These are phyloP conservation scores for Drosophila bipectinata DNA, from an alignment of 1,140 invertebrate genomes.

Conservation along the genomic window DNA sequence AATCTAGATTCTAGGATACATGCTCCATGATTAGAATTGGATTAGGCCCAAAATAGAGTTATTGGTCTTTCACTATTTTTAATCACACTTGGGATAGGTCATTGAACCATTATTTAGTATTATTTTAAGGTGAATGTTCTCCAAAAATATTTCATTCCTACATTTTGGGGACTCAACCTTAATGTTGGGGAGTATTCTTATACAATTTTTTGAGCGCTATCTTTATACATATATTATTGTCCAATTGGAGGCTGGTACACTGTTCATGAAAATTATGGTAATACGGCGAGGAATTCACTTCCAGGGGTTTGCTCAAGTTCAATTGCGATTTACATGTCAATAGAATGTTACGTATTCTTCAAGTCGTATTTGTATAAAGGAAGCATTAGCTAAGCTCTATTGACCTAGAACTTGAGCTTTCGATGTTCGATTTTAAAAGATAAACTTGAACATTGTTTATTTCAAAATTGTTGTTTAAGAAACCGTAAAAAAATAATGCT, in stretches of 20 bases:
- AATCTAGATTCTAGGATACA: no score
- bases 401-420: slow-evolving; percentile 76
- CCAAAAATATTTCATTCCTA: slow-evolving; percentile 34
- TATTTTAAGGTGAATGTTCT: slow-evolving; percentile 43
- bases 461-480: not conserved
- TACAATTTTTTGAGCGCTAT: slow-evolving; percentile 4
- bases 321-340: slow-evolving; percentile 47
- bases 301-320: slow-evolving; percentile 56
- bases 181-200: slow-evolving; percentile 35
- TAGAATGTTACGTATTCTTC: slow-evolving; percentile 33
- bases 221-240: slow-evolving; percentile 19
- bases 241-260: slow-evolving; percentile 46
- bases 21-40: slow-evolving; percentile 18
- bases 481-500: not conserved
- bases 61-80: slow-evolving; percentile 27
- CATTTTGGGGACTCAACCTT: slow-evolving; percentile 4
- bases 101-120: slow-evolving; percentile 43
- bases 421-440: slow-evolving; percentile 27
- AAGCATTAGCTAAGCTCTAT: slow-evolving; percentile 58
- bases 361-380: slow-evolving; percentile 48
- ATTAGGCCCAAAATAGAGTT: slow-evolving; percentile 36
- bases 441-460: slow-evolving; percentile 14
- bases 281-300: slow-evolving; percentile 40
- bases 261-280: slow-evolving; percentile 47
- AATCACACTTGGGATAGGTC: slow-evolving; percentile 57